Percentiles rank a stretch among this genome's conserved stretches.
phyloP scores from a whole-genome alignment of 2,888 invertebrate genomes.

The Rhagonycha lutea region DNA sequence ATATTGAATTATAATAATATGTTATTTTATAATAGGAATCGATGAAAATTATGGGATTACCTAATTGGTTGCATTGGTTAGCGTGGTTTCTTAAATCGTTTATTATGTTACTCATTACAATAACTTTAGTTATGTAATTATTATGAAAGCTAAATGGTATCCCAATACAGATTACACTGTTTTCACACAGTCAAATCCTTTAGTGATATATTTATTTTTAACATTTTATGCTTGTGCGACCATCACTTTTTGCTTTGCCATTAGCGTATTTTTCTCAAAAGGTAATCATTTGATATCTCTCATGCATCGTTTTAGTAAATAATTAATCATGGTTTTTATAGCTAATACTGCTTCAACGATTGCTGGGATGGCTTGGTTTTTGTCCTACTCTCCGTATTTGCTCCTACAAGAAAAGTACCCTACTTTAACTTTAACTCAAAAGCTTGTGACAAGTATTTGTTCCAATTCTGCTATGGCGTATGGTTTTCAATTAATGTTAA shows the following conservation, averaged over 20 bases:
- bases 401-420: slow-evolving; percentile 68
- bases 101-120: too few species aligned
- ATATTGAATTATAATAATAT: not conserved
- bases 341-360: slow-evolving; percentile 80
- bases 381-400: slow-evolving; percentile 73
- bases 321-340: slow-evolving; percentile 48
- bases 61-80: too few species aligned
- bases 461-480: slow-evolving; percentile 82
- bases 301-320: slow-evolving; percentile 4
- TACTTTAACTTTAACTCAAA: slow-evolving; percentile 61
- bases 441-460: slow-evolving; percentile 67
- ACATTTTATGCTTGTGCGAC: slow-evolving; percentile 70
- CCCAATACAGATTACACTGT: too few species aligned
- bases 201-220: too few species aligned
- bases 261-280: slow-evolving; percentile 80
- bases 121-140: too few species aligned
- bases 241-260: slow-evolving; percentile 78
- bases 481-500: slow-evolving; percentile 74
- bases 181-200: too few species aligned
- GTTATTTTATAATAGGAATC: slow-evolving; percentile 67
- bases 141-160: too few species aligned
- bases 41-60: slow-evolving; percentile 89
- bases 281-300: slow-evolving; percentile 55
- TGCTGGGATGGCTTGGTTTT: slow-evolving; percentile 76
- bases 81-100: too few species aligned